Evolutionary conservation across 2,797 vertebrate species (phyloP).

Genomic region (Clamator glandarius): DNA sequence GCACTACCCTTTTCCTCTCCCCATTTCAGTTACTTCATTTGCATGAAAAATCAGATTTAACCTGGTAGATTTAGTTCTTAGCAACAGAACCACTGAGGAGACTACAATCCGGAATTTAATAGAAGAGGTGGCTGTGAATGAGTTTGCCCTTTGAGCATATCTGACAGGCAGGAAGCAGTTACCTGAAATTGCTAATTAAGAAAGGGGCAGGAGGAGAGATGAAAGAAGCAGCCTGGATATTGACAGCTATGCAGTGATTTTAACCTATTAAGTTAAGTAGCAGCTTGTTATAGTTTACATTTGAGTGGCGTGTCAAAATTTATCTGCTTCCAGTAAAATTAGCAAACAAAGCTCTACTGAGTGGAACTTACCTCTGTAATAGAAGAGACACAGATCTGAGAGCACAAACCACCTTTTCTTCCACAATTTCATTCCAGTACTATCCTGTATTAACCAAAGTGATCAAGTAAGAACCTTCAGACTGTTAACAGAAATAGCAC

Average conservation of each 20-base stretch:
- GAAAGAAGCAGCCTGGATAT: background rate
- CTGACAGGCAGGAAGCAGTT: slow-evolving; percentile 25
- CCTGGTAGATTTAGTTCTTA: background rate
- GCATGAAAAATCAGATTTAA: background rate
- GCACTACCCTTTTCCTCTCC: background rate
- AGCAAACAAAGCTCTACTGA: background rate
- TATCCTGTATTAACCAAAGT: slow-evolving; percentile 83
- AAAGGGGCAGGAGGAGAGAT: background rate
- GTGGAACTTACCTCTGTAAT: slow-evolving; percentile 92
- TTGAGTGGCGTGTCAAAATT: background rate
- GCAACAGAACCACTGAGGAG: background rate
- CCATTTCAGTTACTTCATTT: background rate
- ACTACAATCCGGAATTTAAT: background rate
- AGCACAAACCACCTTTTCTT: slow-evolving; percentile 98
- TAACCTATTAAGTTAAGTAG: background rate
- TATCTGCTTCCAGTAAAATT: background rate
- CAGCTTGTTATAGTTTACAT: background rate
- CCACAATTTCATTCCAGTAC: slow-evolving; percentile 98
- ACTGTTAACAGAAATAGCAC: background rate
- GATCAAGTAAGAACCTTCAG: background rate
- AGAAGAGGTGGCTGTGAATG: background rate
- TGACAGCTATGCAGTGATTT: background rate
- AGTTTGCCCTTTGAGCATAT: background rate
- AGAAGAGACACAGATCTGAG: slow-evolving; percentile 97
- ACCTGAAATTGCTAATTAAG: background rate